Evolutionary conservation across 2,113 vertebrate species (phyloP), one percentile per base, ranked within the genome.

Genomic region (Rhinopomastus cyanomelas): DNA sequence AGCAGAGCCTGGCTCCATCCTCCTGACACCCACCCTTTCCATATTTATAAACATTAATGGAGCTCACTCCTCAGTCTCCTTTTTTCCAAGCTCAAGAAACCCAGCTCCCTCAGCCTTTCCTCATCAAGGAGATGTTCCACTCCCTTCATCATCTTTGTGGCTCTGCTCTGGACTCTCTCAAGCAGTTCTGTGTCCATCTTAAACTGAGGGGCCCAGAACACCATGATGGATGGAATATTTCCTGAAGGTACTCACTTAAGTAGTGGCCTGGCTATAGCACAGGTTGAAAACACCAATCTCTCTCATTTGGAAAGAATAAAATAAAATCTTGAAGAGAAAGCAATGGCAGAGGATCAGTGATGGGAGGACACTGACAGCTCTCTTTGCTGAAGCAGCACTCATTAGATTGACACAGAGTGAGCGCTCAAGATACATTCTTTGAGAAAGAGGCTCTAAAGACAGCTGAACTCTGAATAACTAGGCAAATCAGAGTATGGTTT

Each of bases 201-300:
- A n/a, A n/a, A n/a, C n/a, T n/a, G n/a, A n/a, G n/a, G n/a, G n/a
- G n/a, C n/a, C n/a, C n/a, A n/a, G n/a, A n/a, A n/a, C n/a, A n/a
- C n/a, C n/a, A n/a, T n/a, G n/a, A 66, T 6, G 25, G 9, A 32
- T 6, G 89, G 48, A 82, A 11, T 75, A 44, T 85, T 95, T 71
- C 76, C 57, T 85, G 86, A 64, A 90, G 6, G 76, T 77, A 77
- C 59, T 88, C 34, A 39, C 37, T 87, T 92, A 88, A 62, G 71
- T 34, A 64, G 14, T 36, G 25, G 11, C 32, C 36, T 57, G 36
- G 62, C 55, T 82, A 89, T 11, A 37, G 15, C 21, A 89, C 66
- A 77, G 53, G 39, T 68, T 76, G 14, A 84, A 81, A 87, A 81
- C 7, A 3, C 9, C 56, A 42, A 73, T 90, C 36, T 44, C 74